These are phyloP conservation scores for Eudorcas thomsonii DNA, from an alignment of 2,113 vertebrate genomes.

Conservation along the genomic window DNA sequence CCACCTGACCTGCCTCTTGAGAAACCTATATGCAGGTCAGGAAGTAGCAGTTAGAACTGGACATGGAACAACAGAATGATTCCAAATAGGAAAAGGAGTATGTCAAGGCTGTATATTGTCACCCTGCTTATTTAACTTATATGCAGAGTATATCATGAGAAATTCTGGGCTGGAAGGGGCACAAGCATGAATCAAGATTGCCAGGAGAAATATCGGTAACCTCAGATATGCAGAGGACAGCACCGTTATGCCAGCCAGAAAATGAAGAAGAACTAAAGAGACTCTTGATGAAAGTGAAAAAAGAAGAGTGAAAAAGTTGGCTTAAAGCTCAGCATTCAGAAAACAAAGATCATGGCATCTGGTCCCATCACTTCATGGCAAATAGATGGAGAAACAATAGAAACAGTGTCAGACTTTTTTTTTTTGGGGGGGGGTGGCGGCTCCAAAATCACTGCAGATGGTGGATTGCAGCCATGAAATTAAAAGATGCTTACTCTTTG, in stretches of 20 bases:
- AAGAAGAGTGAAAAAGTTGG: background rate
- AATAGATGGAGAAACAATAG: background rate
- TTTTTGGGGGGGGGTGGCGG: rapidly evolving
- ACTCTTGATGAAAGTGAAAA: background rate
- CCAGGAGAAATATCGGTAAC: background rate
- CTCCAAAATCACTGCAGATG: background rate
- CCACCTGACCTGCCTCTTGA: background rate
- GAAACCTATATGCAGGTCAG: background rate
- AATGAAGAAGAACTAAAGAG: background rate
- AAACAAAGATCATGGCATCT: background rate
- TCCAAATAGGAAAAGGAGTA: background rate
- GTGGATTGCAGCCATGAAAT: background rate
- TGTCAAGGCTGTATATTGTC: rapidly evolving
- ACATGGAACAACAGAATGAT: background rate
- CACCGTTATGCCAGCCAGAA: background rate
- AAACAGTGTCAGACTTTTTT: background rate
- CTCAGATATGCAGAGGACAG: background rate
- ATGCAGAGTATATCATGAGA: background rate
- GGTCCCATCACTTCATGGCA: background rate
- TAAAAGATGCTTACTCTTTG: background rate
- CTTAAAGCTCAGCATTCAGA: background rate
- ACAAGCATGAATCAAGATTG: background rate
- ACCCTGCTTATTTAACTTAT: background rate
- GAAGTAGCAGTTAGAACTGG: background rate
- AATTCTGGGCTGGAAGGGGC: background rate